These are phyloP conservation scores for Parapristionchus giblindavisi DNA, from an alignment of 2,888 invertebrate species.

Conservation along the genomic window DNA sequence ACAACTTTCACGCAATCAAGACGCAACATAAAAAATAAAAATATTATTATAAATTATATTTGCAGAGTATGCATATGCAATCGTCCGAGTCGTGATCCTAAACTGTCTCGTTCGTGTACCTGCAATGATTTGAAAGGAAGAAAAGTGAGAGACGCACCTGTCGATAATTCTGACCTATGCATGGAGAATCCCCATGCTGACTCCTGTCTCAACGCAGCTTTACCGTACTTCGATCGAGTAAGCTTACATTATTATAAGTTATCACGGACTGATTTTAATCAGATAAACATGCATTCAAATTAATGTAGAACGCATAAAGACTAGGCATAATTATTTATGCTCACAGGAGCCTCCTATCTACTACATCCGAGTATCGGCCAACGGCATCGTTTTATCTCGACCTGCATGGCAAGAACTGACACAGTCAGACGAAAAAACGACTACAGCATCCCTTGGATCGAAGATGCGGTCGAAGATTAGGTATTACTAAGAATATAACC, in stretches of 20 bases:
- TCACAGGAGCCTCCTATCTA: slow-evolving; percentile 30
- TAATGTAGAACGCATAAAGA: no score
- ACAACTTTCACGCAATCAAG: no score
- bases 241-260: not conserved
- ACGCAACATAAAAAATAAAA: no score
- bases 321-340: no score
- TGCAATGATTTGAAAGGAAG: slow-evolving; percentile 27
- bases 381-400: slow-evolving; percentile 21
- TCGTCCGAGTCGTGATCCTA: slow-evolving; percentile 31
- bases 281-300: no score
- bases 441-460: slow-evolving; percentile 6
- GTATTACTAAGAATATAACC: no score
- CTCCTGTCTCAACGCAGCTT: slow-evolving; percentile 19
- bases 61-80: slow-evolving; percentile 35
- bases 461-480: not conserved
- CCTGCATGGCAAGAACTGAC: slow-evolving; percentile 30
- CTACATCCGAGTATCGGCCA: slow-evolving; percentile 31
- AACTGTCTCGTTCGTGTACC: slow-evolving; percentile 25
- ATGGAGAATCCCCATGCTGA: not conserved
- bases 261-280: no score
- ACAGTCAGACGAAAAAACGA: slow-evolving; percentile 6
- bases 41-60: not conserved
- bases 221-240: slow-evolving; percentile 25
- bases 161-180: slow-evolving; percentile 8
- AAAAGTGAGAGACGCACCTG: not conserved